Evolutionary conservation across 2,797 vertebrate species (phyloP).

Genomic region (Protosalanx chinensis): DNA sequence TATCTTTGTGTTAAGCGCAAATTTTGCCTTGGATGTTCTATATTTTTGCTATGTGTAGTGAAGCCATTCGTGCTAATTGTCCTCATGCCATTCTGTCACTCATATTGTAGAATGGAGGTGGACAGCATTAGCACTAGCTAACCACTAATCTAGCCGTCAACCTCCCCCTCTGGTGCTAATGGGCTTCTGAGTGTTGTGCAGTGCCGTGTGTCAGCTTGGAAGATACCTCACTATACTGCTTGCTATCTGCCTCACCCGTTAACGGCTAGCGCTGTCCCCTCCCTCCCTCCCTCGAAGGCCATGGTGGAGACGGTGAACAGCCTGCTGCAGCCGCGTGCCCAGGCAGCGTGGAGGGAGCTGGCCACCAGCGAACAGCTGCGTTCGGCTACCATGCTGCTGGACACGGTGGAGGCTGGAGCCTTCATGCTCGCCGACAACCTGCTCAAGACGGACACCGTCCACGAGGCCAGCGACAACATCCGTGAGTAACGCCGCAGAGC

Average conservation of each 20-base stretch:
- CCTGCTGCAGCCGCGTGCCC: slow-evolving; percentile 89
- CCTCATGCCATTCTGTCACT: too few species aligned
- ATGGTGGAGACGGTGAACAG: slow-evolving; percentile 99
- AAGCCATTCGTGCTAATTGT: neutral
- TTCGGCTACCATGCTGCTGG: slow-evolving; percentile 91
- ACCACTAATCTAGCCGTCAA: neutral
- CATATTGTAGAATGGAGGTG: neutral
- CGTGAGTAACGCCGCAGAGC: slow-evolving; percentile 79
- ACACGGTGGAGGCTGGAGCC: slow-evolving; percentile 95
- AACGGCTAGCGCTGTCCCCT: slow-evolving; percentile 33
- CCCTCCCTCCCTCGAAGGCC: slow-evolving; percentile 73
- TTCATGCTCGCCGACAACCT: slow-evolving; percentile 99
- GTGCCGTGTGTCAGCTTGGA: neutral
- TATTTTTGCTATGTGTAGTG: neutral
- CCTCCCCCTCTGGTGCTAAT: neutral
- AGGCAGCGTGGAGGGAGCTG: slow-evolving; percentile 89
- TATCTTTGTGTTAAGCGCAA: neutral
- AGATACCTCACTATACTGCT: neutral
- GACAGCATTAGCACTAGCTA: neutral
- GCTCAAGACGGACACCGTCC: slow-evolving; percentile 96
- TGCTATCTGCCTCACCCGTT: neutral
- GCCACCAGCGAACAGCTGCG: slow-evolving; percentile 87
- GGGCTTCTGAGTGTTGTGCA: neutral
- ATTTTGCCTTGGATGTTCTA: neutral
- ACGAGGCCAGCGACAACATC: slow-evolving; percentile 94